Conservation (phyloP, 2,888 invertebrate species). For the Pedicia rivosa region DNA sequence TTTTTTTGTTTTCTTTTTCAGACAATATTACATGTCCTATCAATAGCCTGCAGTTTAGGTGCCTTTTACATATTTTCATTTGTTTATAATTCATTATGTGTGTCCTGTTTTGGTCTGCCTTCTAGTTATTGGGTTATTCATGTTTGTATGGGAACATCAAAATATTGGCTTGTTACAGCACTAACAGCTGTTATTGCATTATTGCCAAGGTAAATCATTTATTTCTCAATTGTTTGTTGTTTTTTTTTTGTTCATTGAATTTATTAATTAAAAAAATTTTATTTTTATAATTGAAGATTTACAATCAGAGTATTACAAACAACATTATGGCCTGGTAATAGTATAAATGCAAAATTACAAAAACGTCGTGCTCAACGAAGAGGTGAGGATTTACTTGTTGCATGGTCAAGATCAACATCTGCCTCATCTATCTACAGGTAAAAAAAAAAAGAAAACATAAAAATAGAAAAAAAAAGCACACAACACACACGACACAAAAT, state of each 20-base stretch:
- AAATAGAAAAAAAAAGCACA: no score
- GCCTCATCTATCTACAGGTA: slow-evolving; percentile 43
- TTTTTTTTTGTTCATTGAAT: neutral
- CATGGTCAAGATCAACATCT: slow-evolving; percentile 43
- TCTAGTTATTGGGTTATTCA: slow-evolving; percentile 81
- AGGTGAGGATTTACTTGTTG: slow-evolving; percentile 45
- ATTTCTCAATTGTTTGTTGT: neutral
- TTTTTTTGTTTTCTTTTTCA: slow-evolving; percentile 29
- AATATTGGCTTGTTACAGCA: slow-evolving; percentile 69
- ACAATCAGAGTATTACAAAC: slow-evolving; percentile 50
- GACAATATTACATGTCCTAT: slow-evolving; percentile 71
- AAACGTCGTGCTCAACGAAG: slow-evolving; percentile 37
- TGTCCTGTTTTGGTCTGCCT: slow-evolving; percentile 65
- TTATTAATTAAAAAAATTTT: neutral
- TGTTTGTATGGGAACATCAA: slow-evolving; percentile 50
- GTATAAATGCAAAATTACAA: slow-evolving; percentile 50
- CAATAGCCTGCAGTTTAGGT: slow-evolving; percentile 60
- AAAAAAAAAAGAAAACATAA: slow-evolving; percentile 18
- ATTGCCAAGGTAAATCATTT: slow-evolving; percentile 55
- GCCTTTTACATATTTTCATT: slow-evolving; percentile 73
- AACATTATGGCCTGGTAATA: slow-evolving; percentile 55
- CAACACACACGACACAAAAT: neutral
- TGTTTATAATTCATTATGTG: slow-evolving; percentile 67
- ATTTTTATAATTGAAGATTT: slow-evolving; percentile 35
- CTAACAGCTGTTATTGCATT: slow-evolving; percentile 63